Evolutionary conservation across 2,888 invertebrate genomes (phyloP).

Genomic region (Habroteleia sp.): DNA sequence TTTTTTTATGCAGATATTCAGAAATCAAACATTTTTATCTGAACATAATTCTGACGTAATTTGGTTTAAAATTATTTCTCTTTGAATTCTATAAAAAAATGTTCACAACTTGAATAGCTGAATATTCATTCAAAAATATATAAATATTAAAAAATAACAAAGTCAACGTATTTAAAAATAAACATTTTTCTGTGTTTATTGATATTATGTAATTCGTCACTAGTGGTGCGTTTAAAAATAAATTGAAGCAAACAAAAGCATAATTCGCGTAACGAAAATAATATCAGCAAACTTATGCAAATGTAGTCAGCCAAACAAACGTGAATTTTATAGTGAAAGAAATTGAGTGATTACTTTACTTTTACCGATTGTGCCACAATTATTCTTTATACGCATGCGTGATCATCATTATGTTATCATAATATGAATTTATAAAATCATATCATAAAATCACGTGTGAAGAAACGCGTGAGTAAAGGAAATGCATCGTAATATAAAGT

Average conservation of each 20-base stretch:
- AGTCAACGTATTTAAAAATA: not conserved
- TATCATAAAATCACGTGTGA: constrained; percentile 47
- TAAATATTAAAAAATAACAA: too few species aligned
- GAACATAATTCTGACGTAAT: too few species aligned
- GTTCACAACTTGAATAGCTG: too few species aligned
- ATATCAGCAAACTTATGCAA: constrained; percentile 41
- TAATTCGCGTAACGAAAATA: constrained; percentile 37
- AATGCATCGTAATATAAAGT: constrained; percentile 22
- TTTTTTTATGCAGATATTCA: too few species aligned
- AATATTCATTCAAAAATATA: too few species aligned
- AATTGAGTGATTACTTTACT: constrained; percentile 12
- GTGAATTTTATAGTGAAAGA: constrained; percentile 13
- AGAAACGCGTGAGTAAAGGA: constrained; percentile 24
- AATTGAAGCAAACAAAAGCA: constrained; percentile 20
- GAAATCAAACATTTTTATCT: too few species aligned
- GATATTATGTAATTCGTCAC: constrained; percentile 20
- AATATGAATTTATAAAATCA: constrained; percentile 44
- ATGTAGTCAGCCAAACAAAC: constrained; percentile 26
- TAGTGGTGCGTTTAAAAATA: constrained; percentile 11
- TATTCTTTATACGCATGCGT: constrained; percentile 37
- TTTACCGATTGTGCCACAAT: constrained; percentile 40
- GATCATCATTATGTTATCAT: constrained; percentile 37
- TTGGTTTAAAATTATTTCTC: too few species aligned
- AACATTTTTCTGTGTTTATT: constrained; percentile 3
- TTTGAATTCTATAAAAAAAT: too few species aligned